Percentiles rank a stretch among this genome's conserved stretches.
Evolutionary conservation across 1,140 invertebrate genomes (phyloP).

Genomic region (Bombus turneri): DNA sequence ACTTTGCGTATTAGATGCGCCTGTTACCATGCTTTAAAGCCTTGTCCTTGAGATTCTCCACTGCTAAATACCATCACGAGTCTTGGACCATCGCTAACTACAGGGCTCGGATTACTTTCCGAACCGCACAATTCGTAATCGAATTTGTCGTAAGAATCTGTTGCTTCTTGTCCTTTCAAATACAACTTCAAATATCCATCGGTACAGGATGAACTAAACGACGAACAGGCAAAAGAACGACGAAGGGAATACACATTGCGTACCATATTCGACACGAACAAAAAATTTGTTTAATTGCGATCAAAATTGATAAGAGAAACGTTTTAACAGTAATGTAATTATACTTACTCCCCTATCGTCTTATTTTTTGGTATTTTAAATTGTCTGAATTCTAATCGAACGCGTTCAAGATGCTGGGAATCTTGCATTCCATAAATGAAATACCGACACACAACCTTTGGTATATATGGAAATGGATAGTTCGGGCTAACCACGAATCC

Average conservation of each 20-base stretch:
- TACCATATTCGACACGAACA: too few species aligned
- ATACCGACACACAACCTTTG: slow-evolving; percentile 97
- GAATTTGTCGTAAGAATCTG: slow-evolving; percentile 95
- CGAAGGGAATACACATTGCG: background rate
- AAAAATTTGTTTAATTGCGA: background rate
- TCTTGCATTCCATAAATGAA: slow-evolving; percentile 99
- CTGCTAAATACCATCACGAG: slow-evolving; percentile 96
- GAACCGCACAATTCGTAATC: slow-evolving; percentile 96
- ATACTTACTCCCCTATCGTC: slow-evolving; percentile 86
- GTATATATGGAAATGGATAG: slow-evolving; percentile 96
- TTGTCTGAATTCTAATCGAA: slow-evolving; percentile 92
- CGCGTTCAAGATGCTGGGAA: slow-evolving; percentile 96
- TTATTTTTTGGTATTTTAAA: slow-evolving; percentile 95
- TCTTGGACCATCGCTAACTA: slow-evolving; percentile 95
- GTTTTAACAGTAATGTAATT: background rate
- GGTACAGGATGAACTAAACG: slow-evolving; percentile 85
- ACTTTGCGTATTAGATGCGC: too few species aligned
- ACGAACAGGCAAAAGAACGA: background rate
- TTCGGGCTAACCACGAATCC: slow-evolving; percentile 97
- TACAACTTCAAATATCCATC: slow-evolving; percentile 96
- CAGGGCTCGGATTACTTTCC: slow-evolving; percentile 85
- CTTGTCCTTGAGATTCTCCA: slow-evolving; percentile 92
- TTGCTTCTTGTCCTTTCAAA: slow-evolving; percentile 95
- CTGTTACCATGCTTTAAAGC: slow-evolving; percentile 91
- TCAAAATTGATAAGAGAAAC: background rate